These are phyloP conservation scores for Microctenopoma stevenorrisi DNA, from an alignment of 2,797 vertebrate genomes.

Conservation along the genomic window DNA sequence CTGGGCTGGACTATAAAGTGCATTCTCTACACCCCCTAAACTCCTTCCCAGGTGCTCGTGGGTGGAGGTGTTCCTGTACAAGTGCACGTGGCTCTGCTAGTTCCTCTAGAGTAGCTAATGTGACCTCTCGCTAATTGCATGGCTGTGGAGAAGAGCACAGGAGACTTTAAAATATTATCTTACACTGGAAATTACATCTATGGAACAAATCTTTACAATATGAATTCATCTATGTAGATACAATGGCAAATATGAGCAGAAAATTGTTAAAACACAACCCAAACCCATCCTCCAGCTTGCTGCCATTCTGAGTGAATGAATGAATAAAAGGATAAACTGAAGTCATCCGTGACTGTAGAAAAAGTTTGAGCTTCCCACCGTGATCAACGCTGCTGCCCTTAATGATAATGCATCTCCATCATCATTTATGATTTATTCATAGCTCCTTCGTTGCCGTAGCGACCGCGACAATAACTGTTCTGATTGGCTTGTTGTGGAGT, in stretches of 20 bases:
- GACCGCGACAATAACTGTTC: slow-evolving; percentile 69
- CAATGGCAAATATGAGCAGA: slow-evolving; percentile 92
- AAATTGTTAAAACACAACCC: slow-evolving; percentile 80
- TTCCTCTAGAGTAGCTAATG: slow-evolving; percentile 71
- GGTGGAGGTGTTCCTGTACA: slow-evolving; percentile 68
- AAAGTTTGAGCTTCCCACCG: slow-evolving; percentile 54
- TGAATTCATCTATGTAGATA: slow-evolving; percentile 89
- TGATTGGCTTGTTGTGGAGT: slow-evolving; percentile 70
- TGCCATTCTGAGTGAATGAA: slow-evolving; percentile 75
- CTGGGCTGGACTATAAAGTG: slow-evolving; percentile 80
- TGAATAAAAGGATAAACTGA: slow-evolving; percentile 77
- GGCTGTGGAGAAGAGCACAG: slow-evolving; percentile 86
- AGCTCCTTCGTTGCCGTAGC: slow-evolving; percentile 69
- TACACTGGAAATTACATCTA: slow-evolving; percentile 91
- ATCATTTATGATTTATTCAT: slow-evolving; percentile 71
- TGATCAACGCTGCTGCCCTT: slow-evolving; percentile 68
- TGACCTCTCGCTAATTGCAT: slow-evolving; percentile 75
- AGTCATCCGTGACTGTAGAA: slow-evolving; percentile 71
- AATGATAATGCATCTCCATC: slow-evolving; percentile 68
- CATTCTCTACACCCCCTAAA: slow-evolving; percentile 68
- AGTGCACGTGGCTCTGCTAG: slow-evolving; percentile 38
- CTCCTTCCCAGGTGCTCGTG: slow-evolving; percentile 56
- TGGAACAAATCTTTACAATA: slow-evolving; percentile 93
- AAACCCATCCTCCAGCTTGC: slow-evolving; percentile 66
- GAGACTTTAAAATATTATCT: slow-evolving; percentile 92